Percentiles rank a stretch among this genome's conserved stretches.
Conservation (phyloP, 2,888 invertebrate species). For the Drosophila cognata region DNA sequence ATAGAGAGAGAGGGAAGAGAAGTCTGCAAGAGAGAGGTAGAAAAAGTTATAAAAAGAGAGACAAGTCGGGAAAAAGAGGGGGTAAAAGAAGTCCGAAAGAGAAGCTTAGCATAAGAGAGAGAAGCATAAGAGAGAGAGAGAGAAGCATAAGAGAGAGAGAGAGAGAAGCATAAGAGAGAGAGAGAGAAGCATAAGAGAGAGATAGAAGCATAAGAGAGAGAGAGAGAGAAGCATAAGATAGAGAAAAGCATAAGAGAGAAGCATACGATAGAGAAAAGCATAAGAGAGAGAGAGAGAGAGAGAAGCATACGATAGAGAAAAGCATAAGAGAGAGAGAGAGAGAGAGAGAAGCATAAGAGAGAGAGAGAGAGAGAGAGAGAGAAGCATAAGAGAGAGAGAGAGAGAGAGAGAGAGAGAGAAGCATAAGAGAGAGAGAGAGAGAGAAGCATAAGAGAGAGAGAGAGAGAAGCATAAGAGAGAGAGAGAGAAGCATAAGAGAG, state of each 20-base stretch:
- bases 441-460: accelerated
- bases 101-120: too few species aligned
- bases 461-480: neutral
- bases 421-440: neutral
- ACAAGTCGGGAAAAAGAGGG: too few species aligned
- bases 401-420: neutral
- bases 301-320: too few species aligned
- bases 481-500: neutral
- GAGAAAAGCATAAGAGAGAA: neutral
- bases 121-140: too few species aligned
- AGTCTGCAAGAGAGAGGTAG: too few species aligned
- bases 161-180: neutral
- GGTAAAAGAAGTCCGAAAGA: too few species aligned
- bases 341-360: neutral
- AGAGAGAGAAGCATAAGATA: neutral
- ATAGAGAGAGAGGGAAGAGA: too few species aligned
- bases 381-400: neutral
- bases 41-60: too few species aligned
- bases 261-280: too few species aligned
- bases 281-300: neutral
- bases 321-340: neutral
- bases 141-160: neutral
- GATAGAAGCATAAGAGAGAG: too few species aligned
- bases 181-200: too few species aligned
- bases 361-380: neutral